Evolutionary conservation across 2,888 invertebrate species (phyloP), one percentile per base, ranked within the genome.

Genomic region (Pachymerium ferrugineum): DNA sequence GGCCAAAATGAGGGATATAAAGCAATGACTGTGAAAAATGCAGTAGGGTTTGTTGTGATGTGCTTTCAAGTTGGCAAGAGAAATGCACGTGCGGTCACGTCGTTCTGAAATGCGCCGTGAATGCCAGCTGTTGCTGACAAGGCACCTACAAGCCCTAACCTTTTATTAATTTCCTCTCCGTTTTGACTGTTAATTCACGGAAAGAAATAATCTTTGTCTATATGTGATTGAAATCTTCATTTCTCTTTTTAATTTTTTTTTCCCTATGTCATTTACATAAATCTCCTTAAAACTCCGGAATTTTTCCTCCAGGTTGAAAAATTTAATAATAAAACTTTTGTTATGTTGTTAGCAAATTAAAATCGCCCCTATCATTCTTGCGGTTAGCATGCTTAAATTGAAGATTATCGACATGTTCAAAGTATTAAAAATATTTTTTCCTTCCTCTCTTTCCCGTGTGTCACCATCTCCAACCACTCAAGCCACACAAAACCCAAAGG

Each of bases 331-430:
- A 28, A 3, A 25, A 62, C 62, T 62, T 62, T 62, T 25, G 12
- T 28, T 25, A 62, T 62, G 3, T 62, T 10, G 25, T 4, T 10
- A 1, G 28, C 25, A 62, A 62, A 62, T 62, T 62, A 62, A 62
- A 62, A 62, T 62, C 25, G 62, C 62, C 25, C 28, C 62, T n/a
- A 62, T 62, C 54, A 54, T 22, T 12, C 28, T 62, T 62, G 62
- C 28, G 62, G 62, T 62, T 62, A 3, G 62, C 62, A 25, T 16
- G 62, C 28, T 62, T 14, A 12, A 28, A 62, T 62, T 62, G 62
- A 62, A 12, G 28, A 62, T 12, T 62, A 62, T 62, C 62, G 62
- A 62, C 62, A 62, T 62, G 62, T 62, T 62, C 1, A 62, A 62
- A 25, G 25, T 62, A 62, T 62, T 54, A 54, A 62, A n/a, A 62